A percentile compares a stretch with the other conserved stretches of the same genome.
phyloP scores from a whole-genome alignment of 2,797 vertebrate species.

The Salmo trutta region DNA sequence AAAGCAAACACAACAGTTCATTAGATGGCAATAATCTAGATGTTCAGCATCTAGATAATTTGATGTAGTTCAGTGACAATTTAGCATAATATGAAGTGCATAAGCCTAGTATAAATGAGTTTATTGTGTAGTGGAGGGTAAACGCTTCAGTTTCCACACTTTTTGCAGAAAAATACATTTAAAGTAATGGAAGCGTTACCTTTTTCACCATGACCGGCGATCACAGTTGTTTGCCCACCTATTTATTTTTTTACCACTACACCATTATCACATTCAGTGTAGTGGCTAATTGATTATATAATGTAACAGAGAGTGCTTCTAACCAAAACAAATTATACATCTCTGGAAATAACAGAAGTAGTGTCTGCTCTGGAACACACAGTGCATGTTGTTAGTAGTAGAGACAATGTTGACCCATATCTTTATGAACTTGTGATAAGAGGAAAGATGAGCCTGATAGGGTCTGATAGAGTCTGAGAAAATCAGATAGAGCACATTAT shows the following conservation, averaged over 20 bases:
- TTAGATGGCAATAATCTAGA: not conserved
- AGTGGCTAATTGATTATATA: not conserved
- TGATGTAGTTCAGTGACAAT: not conserved
- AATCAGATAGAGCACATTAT: conserved; percentile 61
- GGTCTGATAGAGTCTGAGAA: conserved; percentile 52
- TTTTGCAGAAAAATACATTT: no score
- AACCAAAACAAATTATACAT: not conserved
- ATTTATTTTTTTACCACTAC: no score
- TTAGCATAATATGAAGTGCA: not conserved
- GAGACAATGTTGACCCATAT: conserved; percentile 19
- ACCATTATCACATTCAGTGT: not conserved
- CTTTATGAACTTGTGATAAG: conserved; percentile 48
- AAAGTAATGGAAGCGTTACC: no score
- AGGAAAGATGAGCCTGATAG: conserved; percentile 52
- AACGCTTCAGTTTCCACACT: no score
- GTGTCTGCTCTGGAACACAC: not conserved
- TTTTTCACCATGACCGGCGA: no score
- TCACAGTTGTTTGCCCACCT: no score
- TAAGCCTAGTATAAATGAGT: not conserved
- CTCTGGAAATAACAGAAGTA: not conserved
- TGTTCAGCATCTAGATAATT: not conserved
- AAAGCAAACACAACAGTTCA: not conserved
- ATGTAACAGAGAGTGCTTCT: not conserved
- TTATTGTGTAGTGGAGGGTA: not conserved
- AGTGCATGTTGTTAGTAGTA: not conserved